Conservation (phyloP, 2,888 invertebrate species). For the Trissoscelio sp. region DNA sequence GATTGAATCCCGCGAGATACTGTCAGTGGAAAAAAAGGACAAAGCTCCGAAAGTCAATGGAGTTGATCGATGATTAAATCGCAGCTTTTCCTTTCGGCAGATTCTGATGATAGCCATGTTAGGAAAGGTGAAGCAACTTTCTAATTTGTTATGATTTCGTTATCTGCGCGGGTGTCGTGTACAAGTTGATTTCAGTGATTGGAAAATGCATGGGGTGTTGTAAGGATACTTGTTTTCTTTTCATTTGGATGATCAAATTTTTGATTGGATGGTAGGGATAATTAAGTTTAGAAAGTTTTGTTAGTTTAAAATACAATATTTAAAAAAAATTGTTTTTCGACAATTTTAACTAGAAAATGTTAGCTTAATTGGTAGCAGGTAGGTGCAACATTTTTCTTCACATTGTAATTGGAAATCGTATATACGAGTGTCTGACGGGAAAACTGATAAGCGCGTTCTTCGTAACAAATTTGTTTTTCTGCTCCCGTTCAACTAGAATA, state of each 20-base stretch:
- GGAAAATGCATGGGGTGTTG: too few relatives aligned
- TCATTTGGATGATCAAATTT: too few relatives aligned
- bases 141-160: constrained; percentile 49
- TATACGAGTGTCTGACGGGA: constrained; percentile 19
- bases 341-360: too few relatives aligned
- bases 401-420: constrained; percentile 14
- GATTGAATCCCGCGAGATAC: constrained; percentile 3
- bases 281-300: too few relatives aligned
- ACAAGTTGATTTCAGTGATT: too few relatives aligned
- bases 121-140: constrained; percentile 18
- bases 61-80: constrained; percentile 4
- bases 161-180: too few relatives aligned
- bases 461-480: constrained; percentile 56
- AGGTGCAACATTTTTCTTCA: too few relatives aligned
- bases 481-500: constrained; percentile 48
- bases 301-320: too few relatives aligned
- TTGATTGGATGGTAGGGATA: too few relatives aligned
- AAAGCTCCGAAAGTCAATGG: constrained; percentile 11
- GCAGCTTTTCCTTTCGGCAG: neutral
- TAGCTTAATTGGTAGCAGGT: too few relatives aligned
- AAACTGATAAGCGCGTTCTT: constrained; percentile 34
- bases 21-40: constrained; percentile 6
- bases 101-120: neutral
- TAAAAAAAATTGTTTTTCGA: too few relatives aligned
- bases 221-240: too few relatives aligned